These are phyloP conservation scores for Hydrozoanthus tunicans DNA, from an alignment of 64 coral and sea anemone genomes.

Conservation along the genomic window DNA sequence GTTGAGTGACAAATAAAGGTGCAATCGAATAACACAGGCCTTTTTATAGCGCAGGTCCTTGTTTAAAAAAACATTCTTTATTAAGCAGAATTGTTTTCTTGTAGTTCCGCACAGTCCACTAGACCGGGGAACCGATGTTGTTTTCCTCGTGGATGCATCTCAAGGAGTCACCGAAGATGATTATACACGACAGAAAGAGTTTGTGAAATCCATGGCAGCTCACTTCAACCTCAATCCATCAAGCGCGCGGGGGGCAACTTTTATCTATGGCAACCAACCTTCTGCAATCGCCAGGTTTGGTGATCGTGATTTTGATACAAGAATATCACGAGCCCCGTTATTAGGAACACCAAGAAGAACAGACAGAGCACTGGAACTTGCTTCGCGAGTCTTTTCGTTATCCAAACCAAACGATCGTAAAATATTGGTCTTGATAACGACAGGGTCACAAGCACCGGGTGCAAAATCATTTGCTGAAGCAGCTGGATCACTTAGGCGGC, in stretches of 20 bases:
- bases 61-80: neutral
- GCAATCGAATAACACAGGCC: neutral
- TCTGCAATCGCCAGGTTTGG: slow-evolving; percentile 6
- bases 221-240: slow-evolving; percentile 48
- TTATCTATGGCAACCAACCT: slow-evolving; percentile 55
- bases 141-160: slow-evolving; percentile 83
- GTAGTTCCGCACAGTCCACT: slow-evolving; percentile 41
- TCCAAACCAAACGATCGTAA: slow-evolving; percentile 42
- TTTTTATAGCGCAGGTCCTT: neutral
- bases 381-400: slow-evolving; percentile 43
- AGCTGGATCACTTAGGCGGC: neutral
- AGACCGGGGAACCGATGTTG: slow-evolving; percentile 54
- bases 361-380: slow-evolving; percentile 66
- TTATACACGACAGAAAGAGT: slow-evolving; percentile 50
- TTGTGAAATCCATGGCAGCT: slow-evolving; percentile 61
- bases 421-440: slow-evolving; percentile 53
- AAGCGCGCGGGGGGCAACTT: slow-evolving; percentile 38
- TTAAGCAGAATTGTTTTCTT: neutral
- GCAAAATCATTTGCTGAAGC: neutral
- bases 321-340: slow-evolving; percentile 34
- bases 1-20: neutral
- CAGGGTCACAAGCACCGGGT: slow-evolving; percentile 48
- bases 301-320: slow-evolving; percentile 48
- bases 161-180: slow-evolving; percentile 24
- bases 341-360: slow-evolving; percentile 62